Evolutionary conservation across 2,888 invertebrate species (phyloP).

Genomic region (Timema podura): DNA sequence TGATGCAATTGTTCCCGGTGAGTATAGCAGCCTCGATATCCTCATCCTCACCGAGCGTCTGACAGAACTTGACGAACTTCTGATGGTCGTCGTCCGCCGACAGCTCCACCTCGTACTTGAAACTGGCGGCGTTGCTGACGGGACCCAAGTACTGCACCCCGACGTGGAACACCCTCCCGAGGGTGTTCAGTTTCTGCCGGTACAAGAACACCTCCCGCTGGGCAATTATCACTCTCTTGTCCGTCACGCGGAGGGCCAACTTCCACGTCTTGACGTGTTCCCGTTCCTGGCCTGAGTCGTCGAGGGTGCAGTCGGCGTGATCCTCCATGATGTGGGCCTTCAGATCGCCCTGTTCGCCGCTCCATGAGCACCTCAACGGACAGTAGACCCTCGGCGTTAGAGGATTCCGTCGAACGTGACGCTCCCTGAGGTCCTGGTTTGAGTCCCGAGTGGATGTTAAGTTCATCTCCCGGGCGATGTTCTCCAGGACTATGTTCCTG

Average conservation of each 20-base stretch:
- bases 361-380: constrained; percentile 11
- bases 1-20: not conserved
- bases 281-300: not conserved
- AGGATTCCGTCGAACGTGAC: not conserved
- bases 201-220: constrained; percentile 19
- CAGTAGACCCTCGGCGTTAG: not conserved
- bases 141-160: constrained; percentile 19
- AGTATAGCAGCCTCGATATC: not conserved
- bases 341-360: not conserved
- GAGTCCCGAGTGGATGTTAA: no score
- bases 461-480: constrained; percentile 29
- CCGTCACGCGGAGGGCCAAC: not conserved
- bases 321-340: not conserved
- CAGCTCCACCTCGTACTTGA: constrained; percentile 19
- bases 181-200: constrained; percentile 15
- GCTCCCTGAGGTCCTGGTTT: not conserved
- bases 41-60: not conserved
- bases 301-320: not conserved
- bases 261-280: constrained; percentile 14
- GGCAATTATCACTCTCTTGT: constrained; percentile 17
- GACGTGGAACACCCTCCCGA: constrained; percentile 16
- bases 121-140: not conserved
- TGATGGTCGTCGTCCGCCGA: not conserved
- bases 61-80: not conserved
- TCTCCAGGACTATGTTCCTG: constrained; percentile 53